Evolutionary conservation across 1,140 invertebrate genomes (phyloP).

Genomic region (Diprion similis): DNA sequence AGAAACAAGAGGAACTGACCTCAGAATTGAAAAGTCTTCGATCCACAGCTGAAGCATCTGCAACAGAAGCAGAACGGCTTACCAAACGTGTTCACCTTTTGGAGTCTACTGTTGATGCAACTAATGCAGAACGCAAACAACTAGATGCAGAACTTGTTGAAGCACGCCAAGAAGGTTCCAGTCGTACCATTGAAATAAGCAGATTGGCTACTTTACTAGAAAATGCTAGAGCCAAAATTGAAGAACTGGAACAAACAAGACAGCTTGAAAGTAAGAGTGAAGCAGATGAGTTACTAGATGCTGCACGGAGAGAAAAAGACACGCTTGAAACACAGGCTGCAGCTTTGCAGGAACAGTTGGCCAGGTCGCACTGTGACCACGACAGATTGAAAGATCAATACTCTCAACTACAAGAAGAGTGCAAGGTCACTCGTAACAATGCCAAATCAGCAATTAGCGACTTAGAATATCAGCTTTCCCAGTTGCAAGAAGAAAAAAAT

Average conservation of each 20-base stretch:
- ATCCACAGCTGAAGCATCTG: conserved; percentile 58
- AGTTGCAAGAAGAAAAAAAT: conserved; percentile 74
- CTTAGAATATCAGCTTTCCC: conserved; percentile 79
- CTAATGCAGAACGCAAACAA: conserved; percentile 74
- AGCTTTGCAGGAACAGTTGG: conserved; percentile 78
- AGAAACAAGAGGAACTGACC: conserved; percentile 82
- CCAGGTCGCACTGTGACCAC: conserved; percentile 78
- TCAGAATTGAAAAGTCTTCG: conserved; percentile 67
- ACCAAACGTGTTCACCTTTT: conserved; percentile 72
- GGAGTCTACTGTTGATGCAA: conserved; percentile 74
- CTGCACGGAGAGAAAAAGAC: conserved; percentile 73
- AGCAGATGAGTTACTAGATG: conserved; percentile 74
- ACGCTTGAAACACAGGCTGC: conserved; percentile 73
- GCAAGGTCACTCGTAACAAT: conserved; percentile 79
- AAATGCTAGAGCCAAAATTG: conserved; percentile 75
- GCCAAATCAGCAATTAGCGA: conserved; percentile 82
- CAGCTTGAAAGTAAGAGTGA: conserved; percentile 55
- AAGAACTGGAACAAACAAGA: conserved; percentile 52
- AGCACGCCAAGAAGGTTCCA: conserved; percentile 67
- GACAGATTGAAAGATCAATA: conserved; percentile 77
- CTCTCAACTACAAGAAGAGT: conserved; percentile 78
- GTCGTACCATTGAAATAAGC: conserved; percentile 74
- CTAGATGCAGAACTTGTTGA: conserved; percentile 75
- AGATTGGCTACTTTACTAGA: conserved; percentile 79
- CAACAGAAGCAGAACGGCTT: conserved; percentile 69